phyloP scores from a whole-genome alignment of 1,140 invertebrate genomes.

The Grapholita molesta region DNA sequence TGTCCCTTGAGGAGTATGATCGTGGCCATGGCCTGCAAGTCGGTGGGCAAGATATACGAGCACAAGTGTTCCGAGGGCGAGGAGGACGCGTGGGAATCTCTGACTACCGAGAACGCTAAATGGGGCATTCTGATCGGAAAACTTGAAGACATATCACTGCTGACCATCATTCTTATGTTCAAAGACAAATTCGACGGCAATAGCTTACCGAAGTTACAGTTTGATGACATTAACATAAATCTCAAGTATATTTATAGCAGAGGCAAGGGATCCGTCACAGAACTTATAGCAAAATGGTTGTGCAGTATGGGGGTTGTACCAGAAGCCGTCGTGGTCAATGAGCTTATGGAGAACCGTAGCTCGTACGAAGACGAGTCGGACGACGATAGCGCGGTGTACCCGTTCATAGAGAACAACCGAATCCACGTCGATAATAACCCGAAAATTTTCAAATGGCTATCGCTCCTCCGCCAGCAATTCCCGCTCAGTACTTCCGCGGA shows the following conservation, averaged over 20 bases:
- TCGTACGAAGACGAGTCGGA: slow-evolving; percentile 22
- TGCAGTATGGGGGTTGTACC: slow-evolving; percentile 84
- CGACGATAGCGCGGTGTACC: slow-evolving; percentile 43
- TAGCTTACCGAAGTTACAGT: slow-evolving; percentile 78
- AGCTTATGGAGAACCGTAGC: slow-evolving; percentile 51
- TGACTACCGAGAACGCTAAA: slow-evolving; percentile 90
- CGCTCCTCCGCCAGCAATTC: slow-evolving; percentile 85
- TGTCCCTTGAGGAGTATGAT: slow-evolving; percentile 86
- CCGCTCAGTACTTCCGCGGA: slow-evolving; percentile 90
- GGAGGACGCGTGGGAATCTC: slow-evolving; percentile 87
- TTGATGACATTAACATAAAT: slow-evolving; percentile 83
- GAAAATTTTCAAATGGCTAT: slow-evolving; percentile 79
- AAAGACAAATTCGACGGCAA: slow-evolving; percentile 62
- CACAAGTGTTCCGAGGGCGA: slow-evolving; percentile 68
- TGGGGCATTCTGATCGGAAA: slow-evolving; percentile 93
- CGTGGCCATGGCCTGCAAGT: slow-evolving; percentile 87
- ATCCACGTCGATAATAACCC: slow-evolving; percentile 56
- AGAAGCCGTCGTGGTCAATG: slow-evolving; percentile 59
- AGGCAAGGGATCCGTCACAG: slow-evolving; percentile 91
- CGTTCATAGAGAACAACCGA: slow-evolving; percentile 57
- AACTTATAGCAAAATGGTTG: slow-evolving; percentile 90
- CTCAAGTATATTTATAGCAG: slow-evolving; percentile 85
- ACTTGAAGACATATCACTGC: slow-evolving; percentile 91
- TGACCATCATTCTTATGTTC: slow-evolving; percentile 84
- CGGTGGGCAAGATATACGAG: slow-evolving; percentile 79